A percentile compares a stretch with the other conserved stretches of the same genome.
phyloP scores from a whole-genome alignment of 2,888 invertebrate species.

The Tetrapedia diversipes region DNA sequence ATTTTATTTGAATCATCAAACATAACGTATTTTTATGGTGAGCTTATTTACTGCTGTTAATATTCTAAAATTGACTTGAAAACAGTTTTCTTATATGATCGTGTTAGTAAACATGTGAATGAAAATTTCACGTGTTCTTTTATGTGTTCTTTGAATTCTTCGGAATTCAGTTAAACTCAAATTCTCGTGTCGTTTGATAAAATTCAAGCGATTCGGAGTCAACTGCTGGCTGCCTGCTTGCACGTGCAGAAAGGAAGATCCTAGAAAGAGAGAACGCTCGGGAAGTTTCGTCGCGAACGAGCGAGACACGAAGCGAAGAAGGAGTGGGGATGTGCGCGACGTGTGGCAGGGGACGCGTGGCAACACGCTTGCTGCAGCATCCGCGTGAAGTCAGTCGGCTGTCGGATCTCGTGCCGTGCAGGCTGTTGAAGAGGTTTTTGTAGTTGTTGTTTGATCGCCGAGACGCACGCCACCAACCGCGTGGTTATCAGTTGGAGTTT shows the following conservation, averaged over 20 bases:
- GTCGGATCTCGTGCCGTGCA: conserved; percentile 61
- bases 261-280: conserved; percentile 9
- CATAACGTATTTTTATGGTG: too few relatives aligned
- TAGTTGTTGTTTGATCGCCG: neutral
- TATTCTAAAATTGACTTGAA: too few relatives aligned
- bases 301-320: neutral
- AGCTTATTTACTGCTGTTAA: too few relatives aligned
- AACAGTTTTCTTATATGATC: too few relatives aligned
- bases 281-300: neutral
- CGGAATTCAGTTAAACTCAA: neutral
- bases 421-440: neutral
- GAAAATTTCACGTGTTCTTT: too few relatives aligned
- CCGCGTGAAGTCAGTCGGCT: conserved; percentile 66
- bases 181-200: conserved; percentile 27
- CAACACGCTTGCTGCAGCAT: conserved; percentile 64
- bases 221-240: conserved; percentile 33
- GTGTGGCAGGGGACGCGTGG: conserved; percentile 45
- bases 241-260: conserved; percentile 40
- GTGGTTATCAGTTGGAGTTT: conserved; percentile 30
- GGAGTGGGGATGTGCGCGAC: conserved; percentile 46
- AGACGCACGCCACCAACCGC: conserved; percentile 39
- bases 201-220: conserved; percentile 12
- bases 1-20: too few relatives aligned
- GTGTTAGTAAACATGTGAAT: too few relatives aligned
- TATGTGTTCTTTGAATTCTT: neutral